phyloP scores from a whole-genome alignment of 2,888 invertebrate species.

The Capitulum mitella region DNA sequence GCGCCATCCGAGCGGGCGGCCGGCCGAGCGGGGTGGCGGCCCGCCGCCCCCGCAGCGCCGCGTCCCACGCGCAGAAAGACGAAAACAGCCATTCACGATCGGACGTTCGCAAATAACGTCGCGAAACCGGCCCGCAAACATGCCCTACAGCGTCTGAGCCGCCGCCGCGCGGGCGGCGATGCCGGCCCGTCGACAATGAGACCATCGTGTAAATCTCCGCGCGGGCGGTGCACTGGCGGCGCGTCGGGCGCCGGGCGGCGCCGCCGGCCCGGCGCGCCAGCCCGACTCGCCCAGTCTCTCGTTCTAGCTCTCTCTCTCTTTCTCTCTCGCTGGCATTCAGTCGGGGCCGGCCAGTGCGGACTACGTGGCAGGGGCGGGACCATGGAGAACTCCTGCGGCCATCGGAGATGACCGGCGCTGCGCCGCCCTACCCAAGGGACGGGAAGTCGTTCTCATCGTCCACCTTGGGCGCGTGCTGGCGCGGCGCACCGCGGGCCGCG shows the following conservation, averaged over 20 bases:
- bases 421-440: conserved; percentile 62
- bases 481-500: conserved; percentile 7
- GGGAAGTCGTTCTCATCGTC: conserved; percentile 95
- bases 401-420: background rate
- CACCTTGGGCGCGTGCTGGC: conserved; percentile 62
- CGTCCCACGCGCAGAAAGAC: background rate
- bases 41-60: background rate
- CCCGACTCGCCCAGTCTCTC: background rate
- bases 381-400: conserved; percentile 18
- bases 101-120: background rate
- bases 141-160: background rate
- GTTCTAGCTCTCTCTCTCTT: too few species aligned
- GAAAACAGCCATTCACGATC: background rate
- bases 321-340: background rate
- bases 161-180: too few species aligned
- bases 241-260: background rate
- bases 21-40: background rate
- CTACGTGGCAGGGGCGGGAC: conserved; percentile 11
- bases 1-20: background rate
- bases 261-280: background rate
- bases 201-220: conserved; percentile 1
- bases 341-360: background rate
- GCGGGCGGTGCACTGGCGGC: background rate
- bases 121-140: background rate
- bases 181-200: conserved; percentile 9